Evolutionary conservation across 2,888 invertebrate species (phyloP).

Genomic region (Parelbella ahira): DNA sequence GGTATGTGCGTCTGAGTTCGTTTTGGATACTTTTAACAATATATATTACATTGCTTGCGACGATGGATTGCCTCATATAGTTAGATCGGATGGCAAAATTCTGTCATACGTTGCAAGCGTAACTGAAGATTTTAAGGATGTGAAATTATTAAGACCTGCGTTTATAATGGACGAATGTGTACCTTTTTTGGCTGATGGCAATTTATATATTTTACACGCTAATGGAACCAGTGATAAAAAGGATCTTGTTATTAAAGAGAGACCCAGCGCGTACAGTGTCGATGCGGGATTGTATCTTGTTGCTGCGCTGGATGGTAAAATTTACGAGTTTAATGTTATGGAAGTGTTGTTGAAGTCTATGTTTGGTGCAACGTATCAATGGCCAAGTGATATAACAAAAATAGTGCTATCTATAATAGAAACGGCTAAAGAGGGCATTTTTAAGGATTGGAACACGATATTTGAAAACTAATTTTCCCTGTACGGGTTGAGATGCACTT

Average conservation of each 20-base stretch:
- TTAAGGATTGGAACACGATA: slow-evolving; percentile 25
- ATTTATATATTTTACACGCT: slow-evolving; percentile 45
- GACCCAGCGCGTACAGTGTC: slow-evolving; percentile 51
- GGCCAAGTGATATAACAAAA: slow-evolving; percentile 46
- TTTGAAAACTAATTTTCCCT: slow-evolving; percentile 25
- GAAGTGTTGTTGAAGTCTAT: slow-evolving; percentile 53
- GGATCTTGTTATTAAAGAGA: slow-evolving; percentile 47
- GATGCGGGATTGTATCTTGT: slow-evolving; percentile 58
- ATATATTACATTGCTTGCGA: slow-evolving; percentile 55
- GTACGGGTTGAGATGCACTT: no score
- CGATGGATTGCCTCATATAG: slow-evolving; percentile 44
- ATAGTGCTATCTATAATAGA: slow-evolving; percentile 53
- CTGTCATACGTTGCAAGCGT: slow-evolving; percentile 40
- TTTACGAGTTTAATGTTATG: slow-evolving; percentile 63
- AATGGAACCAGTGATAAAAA: slow-evolving; percentile 55
- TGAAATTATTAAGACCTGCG: slow-evolving; percentile 53
- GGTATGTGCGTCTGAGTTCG: slow-evolving; percentile 53
- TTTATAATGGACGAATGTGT: slow-evolving; percentile 58
- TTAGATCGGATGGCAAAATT: slow-evolving; percentile 40
- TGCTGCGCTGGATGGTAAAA: slow-evolving; percentile 54
- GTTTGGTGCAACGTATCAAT: slow-evolving; percentile 40
- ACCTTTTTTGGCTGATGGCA: slow-evolving; percentile 54
- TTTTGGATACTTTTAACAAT: slow-evolving; percentile 60
- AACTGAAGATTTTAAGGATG: slow-evolving; percentile 44
- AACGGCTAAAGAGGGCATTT: slow-evolving; percentile 39